Evolutionary conservation across 2,888 invertebrate genomes (phyloP).

Genomic region (Orchestes rusci): DNA sequence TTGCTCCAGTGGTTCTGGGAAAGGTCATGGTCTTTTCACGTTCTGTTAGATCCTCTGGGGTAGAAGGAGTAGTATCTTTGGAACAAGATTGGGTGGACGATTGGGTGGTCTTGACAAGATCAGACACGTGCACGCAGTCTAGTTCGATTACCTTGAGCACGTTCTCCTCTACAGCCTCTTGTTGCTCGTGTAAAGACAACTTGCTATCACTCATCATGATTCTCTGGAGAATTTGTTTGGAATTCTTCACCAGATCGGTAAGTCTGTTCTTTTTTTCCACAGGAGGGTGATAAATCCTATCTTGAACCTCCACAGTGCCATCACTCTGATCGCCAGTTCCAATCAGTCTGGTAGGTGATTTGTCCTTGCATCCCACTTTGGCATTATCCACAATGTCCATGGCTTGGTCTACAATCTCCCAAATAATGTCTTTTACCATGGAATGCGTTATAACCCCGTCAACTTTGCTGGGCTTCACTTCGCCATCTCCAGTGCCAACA

Average conservation of each 20-base stretch:
- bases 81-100: neutral
- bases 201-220: constrained; percentile 33
- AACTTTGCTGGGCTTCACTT: constrained; percentile 23
- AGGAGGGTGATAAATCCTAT: constrained; percentile 30
- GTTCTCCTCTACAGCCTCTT: constrained; percentile 29
- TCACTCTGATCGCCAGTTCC: constrained; percentile 32
- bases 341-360: constrained; percentile 2
- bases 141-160: constrained; percentile 20
- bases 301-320: constrained; percentile 22
- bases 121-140: constrained; percentile 27
- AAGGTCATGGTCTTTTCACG: constrained; percentile 28
- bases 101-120: constrained; percentile 15
- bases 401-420: constrained; percentile 41
- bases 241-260: constrained; percentile 41
- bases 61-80: no score
- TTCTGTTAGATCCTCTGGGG: neutral
- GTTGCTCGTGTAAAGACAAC: constrained; percentile 29
- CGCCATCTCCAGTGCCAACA: constrained; percentile 31
- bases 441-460: constrained; percentile 24
- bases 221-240: constrained; percentile 36
- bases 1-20: constrained; percentile 27
- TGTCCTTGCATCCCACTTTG: neutral
- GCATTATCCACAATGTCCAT: constrained; percentile 34
- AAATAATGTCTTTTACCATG: constrained; percentile 37
- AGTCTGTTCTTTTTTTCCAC: constrained; percentile 45